Percentiles rank a stretch among this genome's conserved stretches.
phyloP scores from a whole-genome alignment of 2,888 invertebrate genomes.

The Pachliopta kotzebuea region DNA sequence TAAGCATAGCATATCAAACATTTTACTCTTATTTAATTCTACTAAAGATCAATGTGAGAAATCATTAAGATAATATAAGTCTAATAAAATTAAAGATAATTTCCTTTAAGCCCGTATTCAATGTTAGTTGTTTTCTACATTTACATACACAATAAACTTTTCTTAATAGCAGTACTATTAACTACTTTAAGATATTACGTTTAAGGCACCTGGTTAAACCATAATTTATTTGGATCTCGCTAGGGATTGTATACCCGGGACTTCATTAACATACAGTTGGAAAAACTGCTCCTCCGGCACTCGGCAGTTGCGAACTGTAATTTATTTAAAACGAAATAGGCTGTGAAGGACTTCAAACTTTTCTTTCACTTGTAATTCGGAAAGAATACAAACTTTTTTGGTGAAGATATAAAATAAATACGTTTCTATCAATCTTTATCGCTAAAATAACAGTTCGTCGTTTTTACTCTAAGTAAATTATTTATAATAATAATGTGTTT shows the following conservation, averaged over 20 bases:
- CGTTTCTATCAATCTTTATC: background rate
- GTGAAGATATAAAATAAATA: slow-evolving; percentile 9
- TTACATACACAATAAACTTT: too few relatives aligned
- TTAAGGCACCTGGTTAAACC: slow-evolving; percentile 41
- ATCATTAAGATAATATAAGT: too few relatives aligned
- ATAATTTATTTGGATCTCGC: slow-evolving; percentile 74
- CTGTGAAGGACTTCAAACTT: slow-evolving; percentile 34
- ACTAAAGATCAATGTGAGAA: too few relatives aligned
- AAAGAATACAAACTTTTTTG: slow-evolving; percentile 14
- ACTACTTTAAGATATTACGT: too few relatives aligned
- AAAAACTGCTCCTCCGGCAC: slow-evolving; percentile 54
- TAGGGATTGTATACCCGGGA: slow-evolving; percentile 57
- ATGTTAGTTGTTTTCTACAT: too few relatives aligned
- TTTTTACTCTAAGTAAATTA: too few relatives aligned
- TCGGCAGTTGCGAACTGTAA: slow-evolving; percentile 42
- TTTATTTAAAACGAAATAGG: slow-evolving; percentile 43
- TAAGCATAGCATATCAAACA: too few relatives aligned
- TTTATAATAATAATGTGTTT: background rate
- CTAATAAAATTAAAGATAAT: too few relatives aligned
- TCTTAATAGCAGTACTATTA: too few relatives aligned
- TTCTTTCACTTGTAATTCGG: slow-evolving; percentile 33
- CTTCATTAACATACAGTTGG: slow-evolving; percentile 69
- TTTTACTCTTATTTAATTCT: too few relatives aligned
- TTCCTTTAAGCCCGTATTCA: too few relatives aligned
- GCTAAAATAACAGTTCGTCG: background rate